Evolutionary conservation across 2,888 invertebrate species (phyloP).

Genomic region (Phanerotoma sp.): DNA sequence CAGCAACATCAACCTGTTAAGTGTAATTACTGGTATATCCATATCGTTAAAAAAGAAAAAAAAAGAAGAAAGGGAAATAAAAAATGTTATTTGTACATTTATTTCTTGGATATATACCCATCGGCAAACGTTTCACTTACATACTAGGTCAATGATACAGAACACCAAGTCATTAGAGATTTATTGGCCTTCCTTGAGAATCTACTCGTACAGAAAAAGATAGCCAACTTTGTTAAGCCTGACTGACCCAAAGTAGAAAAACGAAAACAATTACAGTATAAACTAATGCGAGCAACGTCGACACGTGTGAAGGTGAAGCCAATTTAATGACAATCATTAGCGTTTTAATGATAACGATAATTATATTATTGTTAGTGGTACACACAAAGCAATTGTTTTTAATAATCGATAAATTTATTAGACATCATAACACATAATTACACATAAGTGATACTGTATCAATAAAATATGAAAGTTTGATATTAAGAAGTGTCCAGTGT

Average conservation of each 20-base stretch:
- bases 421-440: too few relatives aligned
- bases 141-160: conserved; percentile 35
- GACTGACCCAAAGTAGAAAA: neutral
- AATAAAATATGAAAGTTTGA: too few relatives aligned
- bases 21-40: conserved; percentile 3
- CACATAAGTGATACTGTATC: too few relatives aligned
- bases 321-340: neutral
- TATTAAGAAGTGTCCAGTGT: too few relatives aligned
- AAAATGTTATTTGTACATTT: neutral
- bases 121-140: conserved; percentile 34
- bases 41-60: neutral
- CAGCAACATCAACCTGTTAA: too few relatives aligned
- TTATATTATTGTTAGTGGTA: neutral
- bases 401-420: neutral
- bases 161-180: conserved; percentile 15
- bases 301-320: neutral
- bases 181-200: conserved; percentile 15
- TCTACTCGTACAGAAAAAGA: conserved; percentile 9
- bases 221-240: neutral
- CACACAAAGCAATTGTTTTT: neutral
- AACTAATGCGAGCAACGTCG: neutral
- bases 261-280: conserved; percentile 7
- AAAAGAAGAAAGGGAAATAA: neutral
- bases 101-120: conserved; percentile 23
- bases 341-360: neutral